phyloP scores from a whole-genome alignment of 1,140 invertebrate genomes.

The Papilio polyxenes region DNA sequence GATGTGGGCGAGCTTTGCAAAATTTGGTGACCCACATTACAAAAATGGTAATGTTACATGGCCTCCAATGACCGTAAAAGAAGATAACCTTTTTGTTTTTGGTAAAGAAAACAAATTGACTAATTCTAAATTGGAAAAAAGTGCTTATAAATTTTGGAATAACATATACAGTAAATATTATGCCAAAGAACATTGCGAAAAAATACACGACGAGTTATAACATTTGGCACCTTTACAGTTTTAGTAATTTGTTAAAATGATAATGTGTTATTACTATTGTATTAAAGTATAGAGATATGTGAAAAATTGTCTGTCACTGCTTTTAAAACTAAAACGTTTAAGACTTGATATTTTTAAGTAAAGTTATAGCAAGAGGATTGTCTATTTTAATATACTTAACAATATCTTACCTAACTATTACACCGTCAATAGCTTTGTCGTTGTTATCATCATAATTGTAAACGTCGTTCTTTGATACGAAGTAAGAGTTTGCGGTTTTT shows the following conservation, averaged over 20 bases:
- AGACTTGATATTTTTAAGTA: no score
- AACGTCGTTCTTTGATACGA: slow-evolving; percentile 65
- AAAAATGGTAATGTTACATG: slow-evolving; percentile 52
- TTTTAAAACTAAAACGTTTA: no score
- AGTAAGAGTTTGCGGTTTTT: slow-evolving; percentile 75
- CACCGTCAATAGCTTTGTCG: slow-evolving; percentile 70
- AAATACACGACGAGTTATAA: slow-evolving; percentile 49
- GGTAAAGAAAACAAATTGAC: slow-evolving; percentile 53
- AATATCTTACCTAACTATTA: slow-evolving; percentile 64
- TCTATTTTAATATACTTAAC: no score
- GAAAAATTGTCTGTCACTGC: no score
- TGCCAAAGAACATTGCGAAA: slow-evolving; percentile 48
- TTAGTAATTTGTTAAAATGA: background rate
- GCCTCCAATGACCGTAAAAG: slow-evolving; percentile 54
- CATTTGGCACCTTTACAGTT: background rate
- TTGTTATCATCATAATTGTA: slow-evolving; percentile 69
- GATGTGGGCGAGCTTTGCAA: slow-evolving; percentile 79
- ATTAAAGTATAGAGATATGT: background rate
- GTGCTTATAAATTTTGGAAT: slow-evolving; percentile 68
- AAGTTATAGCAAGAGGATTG: no score
- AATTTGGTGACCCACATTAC: slow-evolving; percentile 64
- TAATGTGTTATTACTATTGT: background rate
- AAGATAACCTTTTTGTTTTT: slow-evolving; percentile 60
- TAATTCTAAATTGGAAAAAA: slow-evolving; percentile 51
- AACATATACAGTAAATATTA: slow-evolving; percentile 62